Evolutionary conservation across 30 jellyfish, hydroid and myxozoan species (phyloP), one percentile per base, ranked within the genome.

Genomic region (Aurelia sp.): DNA sequence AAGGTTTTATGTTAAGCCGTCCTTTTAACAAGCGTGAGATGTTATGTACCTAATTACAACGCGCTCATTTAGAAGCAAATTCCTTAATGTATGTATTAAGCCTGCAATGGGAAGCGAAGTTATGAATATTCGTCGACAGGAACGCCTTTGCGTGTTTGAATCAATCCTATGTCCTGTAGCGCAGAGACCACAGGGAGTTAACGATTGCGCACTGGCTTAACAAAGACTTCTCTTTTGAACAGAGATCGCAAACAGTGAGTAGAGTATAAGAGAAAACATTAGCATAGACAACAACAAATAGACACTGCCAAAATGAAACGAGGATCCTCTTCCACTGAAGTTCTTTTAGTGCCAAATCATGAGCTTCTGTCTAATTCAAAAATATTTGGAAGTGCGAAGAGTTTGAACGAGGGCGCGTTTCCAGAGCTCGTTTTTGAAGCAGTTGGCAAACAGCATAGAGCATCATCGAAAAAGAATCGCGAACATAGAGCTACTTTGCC

Each of bases 341-440:
- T 76, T n/a, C 65, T 76, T 30, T 35, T 60, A 33, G 86, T 57
- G 0, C 86, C 77, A 18, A 51, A 71, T n/a, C 75, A 74, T 59
- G 47, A 48, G 22, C 66, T 76, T 74, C 21, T 76, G 86, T 44
- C 62, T 22, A 76, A 58, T 40, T 76, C 86, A 2, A 66, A 57
- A 63, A 76, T 57, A 20, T 76, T 58, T 53, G 86, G 86, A 18
- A 76, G 86, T 62, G 86, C 62, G 44, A 61, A 74, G 23, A 76
- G 48, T 74, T 60, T 76, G 76, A 60, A 44, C 40, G 86, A 76
- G 76, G 44, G 68, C 23, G 18, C 86, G 8, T 76, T 76, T 33
- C 60, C 86, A 17, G 86, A 76, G 76, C 76, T 76, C 52, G 86
- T 76, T 4, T 76, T 76, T 33, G 86, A 76, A 60, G 60, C 86